Evolutionary conservation across 2,113 vertebrate species (phyloP), one percentile per base, ranked within the genome.

Genomic region (Dipodomys stephensi): DNA sequence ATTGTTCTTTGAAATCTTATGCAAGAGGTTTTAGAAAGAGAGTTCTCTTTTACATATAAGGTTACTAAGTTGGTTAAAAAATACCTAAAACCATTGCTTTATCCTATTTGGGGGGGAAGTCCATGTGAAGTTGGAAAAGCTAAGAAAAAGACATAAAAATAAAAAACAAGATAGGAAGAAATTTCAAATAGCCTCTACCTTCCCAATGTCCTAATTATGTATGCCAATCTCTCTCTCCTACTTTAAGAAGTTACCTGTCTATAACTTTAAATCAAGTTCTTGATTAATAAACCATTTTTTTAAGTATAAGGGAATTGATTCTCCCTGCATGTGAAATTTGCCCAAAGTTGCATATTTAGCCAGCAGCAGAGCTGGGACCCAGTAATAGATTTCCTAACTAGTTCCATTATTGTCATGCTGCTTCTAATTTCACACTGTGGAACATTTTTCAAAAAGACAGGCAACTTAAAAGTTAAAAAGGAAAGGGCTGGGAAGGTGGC

Each of bases 361-460:
- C 39, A 76, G 1, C n/a, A 87, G 9, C 73, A 90, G 67, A 81
- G 25, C 57, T 90, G 30, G 2, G 22, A 88, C 18, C 7, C 49
- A 49, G 4, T n/a, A 32, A 86, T 19, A 57, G 25, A 74, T 16
- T 4, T 80, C 30, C 57, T 74, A 57, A 74, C 4, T 20, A 86
- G 23, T 87, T 92, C 15, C 78, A 88, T 79, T 49, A 67, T 32
- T 79, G 65, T 80, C 46, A 20, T 81, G 60, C 76, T 95, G 73
- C 39, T 62, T 90, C 62, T 53, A 76, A 53, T 15, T 65, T 77
- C 85, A 6, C 32, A 28, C n/a, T 6, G 73, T 92, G 57, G 90
- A 85, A 86, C 72, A 71, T 49, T 49, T 49, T 49, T 49, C 49
- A 49, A 49, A 49, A 9, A 49, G 49, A 49, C 39, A 39, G 39